phyloP scores from a whole-genome alignment of 2,113 vertebrate species.

The Callocephalon fimbriatum region DNA sequence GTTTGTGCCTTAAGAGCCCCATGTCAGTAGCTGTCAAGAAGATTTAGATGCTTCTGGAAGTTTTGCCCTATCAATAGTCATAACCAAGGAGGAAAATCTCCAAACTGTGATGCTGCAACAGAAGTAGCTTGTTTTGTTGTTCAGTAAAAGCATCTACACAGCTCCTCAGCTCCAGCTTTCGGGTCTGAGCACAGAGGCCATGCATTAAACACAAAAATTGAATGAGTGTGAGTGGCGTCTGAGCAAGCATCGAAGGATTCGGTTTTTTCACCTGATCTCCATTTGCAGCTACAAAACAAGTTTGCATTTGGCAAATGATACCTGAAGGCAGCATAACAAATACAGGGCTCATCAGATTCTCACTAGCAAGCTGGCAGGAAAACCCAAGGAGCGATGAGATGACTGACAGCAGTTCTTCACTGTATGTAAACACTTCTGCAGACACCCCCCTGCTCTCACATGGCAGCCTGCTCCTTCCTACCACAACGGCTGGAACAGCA shows the following conservation, averaged over 20 bases:
- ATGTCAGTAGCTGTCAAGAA: background rate
- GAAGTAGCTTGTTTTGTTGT: background rate
- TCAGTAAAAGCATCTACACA: background rate
- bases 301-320: background rate
- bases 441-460: background rate
- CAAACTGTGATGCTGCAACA: background rate
- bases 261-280: background rate
- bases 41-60: background rate
- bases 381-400: background rate
- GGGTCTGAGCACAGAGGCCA: background rate
- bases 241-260: background rate
- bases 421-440: constrained; percentile 8
- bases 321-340: constrained; percentile 10
- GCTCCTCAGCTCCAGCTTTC: background rate
- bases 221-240: background rate
- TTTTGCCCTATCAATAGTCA: background rate
- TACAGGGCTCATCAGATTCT: background rate
- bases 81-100: background rate
- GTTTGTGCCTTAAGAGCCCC: background rate
- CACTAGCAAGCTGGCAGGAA: background rate
- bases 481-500: background rate
- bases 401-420: constrained; percentile 15
- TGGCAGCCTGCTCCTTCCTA: background rate
- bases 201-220: background rate
- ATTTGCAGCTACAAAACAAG: background rate